Evolutionary conservation across 2,113 vertebrate genomes (phyloP).

Genomic region (Zosterops japonicus): DNA sequence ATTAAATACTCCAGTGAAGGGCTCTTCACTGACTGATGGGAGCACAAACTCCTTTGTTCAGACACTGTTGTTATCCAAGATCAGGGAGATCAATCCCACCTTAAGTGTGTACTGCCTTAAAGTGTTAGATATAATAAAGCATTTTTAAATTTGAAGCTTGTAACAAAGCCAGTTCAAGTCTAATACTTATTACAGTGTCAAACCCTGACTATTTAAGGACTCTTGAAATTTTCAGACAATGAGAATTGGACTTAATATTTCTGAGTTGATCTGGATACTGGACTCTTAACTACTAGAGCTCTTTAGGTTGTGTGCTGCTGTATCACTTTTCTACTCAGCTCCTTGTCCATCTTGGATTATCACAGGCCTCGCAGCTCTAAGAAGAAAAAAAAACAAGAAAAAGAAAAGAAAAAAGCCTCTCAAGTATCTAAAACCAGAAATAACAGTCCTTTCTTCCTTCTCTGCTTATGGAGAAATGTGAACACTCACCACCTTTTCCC

Average conservation of each 20-base stretch:
- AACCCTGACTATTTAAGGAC: background rate
- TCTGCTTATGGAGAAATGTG: conserved; percentile 7
- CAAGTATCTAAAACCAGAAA: conserved; percentile 9
- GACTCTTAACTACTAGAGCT: background rate
- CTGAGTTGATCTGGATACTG: background rate
- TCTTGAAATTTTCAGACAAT: background rate
- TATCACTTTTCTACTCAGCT: background rate
- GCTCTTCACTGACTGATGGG: background rate
- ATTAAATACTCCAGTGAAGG: background rate
- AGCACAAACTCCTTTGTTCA: background rate
- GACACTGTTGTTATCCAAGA: background rate
- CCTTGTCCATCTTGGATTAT: background rate
- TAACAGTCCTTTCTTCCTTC: conserved; percentile 36
- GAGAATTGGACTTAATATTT: background rate
- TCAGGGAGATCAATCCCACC: background rate
- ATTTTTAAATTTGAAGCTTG: background rate
- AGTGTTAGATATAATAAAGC: background rate
- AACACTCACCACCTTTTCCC: conserved; percentile 48
- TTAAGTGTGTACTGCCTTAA: background rate
- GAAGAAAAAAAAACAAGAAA: background rate
- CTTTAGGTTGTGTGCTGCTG: background rate
- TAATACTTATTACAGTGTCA: background rate
- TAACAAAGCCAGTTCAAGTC: background rate
- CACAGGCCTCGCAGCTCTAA: background rate
- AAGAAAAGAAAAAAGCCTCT: background rate